A percentile compares a stretch with the other conserved stretches of the same genome.
phyloP scores from a whole-genome alignment of 2,888 invertebrate species.

The Limnephilus marmoratus region DNA sequence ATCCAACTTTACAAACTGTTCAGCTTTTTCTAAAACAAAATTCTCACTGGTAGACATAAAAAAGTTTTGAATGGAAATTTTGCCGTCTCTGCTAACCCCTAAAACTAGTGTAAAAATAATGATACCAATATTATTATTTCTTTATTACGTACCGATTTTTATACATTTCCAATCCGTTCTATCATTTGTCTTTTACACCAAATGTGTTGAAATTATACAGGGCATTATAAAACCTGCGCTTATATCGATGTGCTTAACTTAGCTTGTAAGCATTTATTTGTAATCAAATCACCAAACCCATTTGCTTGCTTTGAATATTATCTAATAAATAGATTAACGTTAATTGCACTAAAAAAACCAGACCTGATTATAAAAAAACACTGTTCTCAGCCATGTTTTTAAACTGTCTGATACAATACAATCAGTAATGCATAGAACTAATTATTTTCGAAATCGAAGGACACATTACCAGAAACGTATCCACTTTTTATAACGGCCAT shows the following conservation, averaged over 20 bases:
- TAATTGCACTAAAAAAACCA: not conserved
- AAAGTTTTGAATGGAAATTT: too few relatives aligned
- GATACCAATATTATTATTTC: too few relatives aligned
- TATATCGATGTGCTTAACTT: not conserved
- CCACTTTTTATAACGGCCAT: slow-evolving; percentile 11
- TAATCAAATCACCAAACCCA: not conserved
- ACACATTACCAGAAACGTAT: not conserved
- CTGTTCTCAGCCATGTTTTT: not conserved
- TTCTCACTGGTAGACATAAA: too few relatives aligned
- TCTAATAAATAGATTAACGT: not conserved
- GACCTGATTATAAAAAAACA: not conserved
- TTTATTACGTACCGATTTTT: not conserved
- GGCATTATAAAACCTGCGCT: not conserved
- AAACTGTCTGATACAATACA: not conserved
- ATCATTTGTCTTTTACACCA: too few relatives aligned
- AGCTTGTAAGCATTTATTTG: not conserved
- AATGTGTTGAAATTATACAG: not conserved
- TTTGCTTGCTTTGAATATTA: not conserved
- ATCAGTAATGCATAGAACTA: not conserved
- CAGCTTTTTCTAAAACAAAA: too few relatives aligned
- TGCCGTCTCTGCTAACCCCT: too few relatives aligned
- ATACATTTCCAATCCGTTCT: not conserved
- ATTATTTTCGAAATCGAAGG: slow-evolving; percentile 5
- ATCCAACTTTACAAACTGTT: not conserved
- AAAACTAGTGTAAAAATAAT: too few relatives aligned